phyloP scores from a whole-genome alignment of 2,113 vertebrate species.

The Tragulus kanchil region DNA sequence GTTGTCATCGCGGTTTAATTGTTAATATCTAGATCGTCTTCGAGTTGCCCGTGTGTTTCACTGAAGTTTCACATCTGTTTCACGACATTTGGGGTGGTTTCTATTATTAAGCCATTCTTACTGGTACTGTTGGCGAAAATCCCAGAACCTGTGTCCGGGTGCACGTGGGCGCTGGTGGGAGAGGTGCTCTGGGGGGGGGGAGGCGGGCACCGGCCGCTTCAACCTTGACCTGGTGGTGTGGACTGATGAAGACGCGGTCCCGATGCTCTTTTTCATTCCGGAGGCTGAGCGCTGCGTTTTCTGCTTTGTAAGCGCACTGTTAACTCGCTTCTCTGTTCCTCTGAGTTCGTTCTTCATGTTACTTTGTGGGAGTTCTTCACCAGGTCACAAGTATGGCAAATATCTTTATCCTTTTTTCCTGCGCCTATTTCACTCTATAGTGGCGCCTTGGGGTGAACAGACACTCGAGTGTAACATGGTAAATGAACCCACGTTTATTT shows the following conservation, averaged over 20 bases:
- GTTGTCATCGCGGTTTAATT: fast-evolving
- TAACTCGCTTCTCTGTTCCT: not conserved
- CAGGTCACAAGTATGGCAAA: not conserved
- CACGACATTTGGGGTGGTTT: not conserved
- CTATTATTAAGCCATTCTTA: not conserved
- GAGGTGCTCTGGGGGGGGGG: not conserved
- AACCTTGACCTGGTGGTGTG: not conserved
- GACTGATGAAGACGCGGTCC: fast-evolving
- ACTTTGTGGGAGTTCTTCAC: not conserved
- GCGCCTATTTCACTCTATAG: not conserved
- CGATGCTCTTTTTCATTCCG: fast-evolving
- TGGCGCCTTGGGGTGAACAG: not conserved
- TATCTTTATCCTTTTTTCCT: not conserved
- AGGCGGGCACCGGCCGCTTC: not conserved
- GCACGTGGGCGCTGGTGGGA: not conserved
- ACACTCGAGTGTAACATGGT: not conserved
- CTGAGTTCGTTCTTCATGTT: not conserved
- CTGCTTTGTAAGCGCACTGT: not conserved
- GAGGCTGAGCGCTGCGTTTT: not conserved
- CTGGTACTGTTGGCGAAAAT: no score
- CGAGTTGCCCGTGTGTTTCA: fast-evolving
- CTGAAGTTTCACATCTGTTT: no score
- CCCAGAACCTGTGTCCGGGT: fast-evolving
- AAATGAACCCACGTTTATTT: no score
- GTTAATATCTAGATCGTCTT: not conserved